Evolutionary conservation across 1,140 invertebrate genomes (phyloP).

Genomic region (Drosophila willistoni): DNA sequence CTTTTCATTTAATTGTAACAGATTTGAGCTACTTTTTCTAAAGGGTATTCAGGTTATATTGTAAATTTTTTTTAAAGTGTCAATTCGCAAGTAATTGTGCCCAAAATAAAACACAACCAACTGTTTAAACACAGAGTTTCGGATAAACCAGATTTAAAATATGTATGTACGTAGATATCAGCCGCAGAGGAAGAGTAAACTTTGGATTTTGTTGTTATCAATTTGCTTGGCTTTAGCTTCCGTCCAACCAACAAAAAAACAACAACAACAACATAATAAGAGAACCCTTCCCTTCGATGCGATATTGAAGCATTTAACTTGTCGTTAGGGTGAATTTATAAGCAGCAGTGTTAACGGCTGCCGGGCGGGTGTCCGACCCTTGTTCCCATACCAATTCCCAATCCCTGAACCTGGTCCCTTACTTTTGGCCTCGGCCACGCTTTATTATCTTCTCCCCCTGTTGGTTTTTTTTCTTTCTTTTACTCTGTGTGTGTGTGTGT

Average conservation of each 20-base stretch:
- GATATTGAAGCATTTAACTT: slow-evolving; percentile 67
- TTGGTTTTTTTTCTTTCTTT: slow-evolving; percentile 40
- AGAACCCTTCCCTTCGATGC: slow-evolving; percentile 44
- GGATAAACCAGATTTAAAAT: neutral
- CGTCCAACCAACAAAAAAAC: neutral
- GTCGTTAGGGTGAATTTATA: slow-evolving; percentile 79
- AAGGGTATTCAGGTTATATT: too few relatives aligned
- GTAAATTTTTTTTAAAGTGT: too few relatives aligned
- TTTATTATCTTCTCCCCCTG: slow-evolving; percentile 71
- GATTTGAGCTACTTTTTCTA: too few relatives aligned
- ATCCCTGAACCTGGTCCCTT: slow-evolving; percentile 25
- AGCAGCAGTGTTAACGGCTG: slow-evolving; percentile 54
- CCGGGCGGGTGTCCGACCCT: slow-evolving; percentile 48
- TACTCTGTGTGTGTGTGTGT: slow-evolving; percentile 62
- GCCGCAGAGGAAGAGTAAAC: neutral
- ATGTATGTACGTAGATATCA: neutral
- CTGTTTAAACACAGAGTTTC: neutral
- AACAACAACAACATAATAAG: neutral
- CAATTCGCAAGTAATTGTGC: too few relatives aligned
- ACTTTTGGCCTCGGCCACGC: slow-evolving; percentile 55
- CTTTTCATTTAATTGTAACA: too few relatives aligned
- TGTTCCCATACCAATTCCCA: slow-evolving; percentile 13
- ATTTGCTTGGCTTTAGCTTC: slow-evolving; percentile 6
- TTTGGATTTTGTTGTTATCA: slow-evolving; percentile 6
- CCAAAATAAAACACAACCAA: too few relatives aligned